Conservation (phyloP, 1,140 invertebrate species). For the Gryllus bimaculatus region DNA sequence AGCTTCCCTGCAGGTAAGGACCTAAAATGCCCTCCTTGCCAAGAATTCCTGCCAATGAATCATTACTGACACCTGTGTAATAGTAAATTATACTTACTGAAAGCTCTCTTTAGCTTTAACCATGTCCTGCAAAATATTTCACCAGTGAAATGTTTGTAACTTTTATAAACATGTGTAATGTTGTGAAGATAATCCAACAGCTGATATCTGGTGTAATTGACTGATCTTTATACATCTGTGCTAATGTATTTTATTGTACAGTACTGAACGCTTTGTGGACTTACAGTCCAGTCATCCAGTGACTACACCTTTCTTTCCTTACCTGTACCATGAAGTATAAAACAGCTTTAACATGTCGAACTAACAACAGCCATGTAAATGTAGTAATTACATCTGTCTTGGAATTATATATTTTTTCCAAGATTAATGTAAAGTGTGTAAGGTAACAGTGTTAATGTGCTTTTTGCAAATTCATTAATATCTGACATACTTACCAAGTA, state of each 20-base stretch:
- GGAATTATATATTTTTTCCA: background rate
- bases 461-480: background rate
- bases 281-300: no score
- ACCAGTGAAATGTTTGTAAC: background rate
- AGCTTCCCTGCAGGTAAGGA: conserved; percentile 40
- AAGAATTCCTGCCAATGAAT: background rate
- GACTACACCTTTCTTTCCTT: background rate
- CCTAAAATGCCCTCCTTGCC: background rate
- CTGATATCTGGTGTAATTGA: background rate
- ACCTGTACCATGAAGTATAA: background rate
- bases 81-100: no score
- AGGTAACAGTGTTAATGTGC: background rate
- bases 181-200: background rate
- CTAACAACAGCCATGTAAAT: background rate
- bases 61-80: background rate
- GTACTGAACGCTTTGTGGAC: no score
- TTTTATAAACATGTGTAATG: background rate
- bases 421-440: background rate
- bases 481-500: background rate
- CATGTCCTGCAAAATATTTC: no score
- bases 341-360: background rate
- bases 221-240: background rate
- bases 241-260: background rate
- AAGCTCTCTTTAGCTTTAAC: no score
- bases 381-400: background rate